Base-by-base conservation (phyloP, 2,888 invertebrate species). In the Pterostichus madidus region DNA sequence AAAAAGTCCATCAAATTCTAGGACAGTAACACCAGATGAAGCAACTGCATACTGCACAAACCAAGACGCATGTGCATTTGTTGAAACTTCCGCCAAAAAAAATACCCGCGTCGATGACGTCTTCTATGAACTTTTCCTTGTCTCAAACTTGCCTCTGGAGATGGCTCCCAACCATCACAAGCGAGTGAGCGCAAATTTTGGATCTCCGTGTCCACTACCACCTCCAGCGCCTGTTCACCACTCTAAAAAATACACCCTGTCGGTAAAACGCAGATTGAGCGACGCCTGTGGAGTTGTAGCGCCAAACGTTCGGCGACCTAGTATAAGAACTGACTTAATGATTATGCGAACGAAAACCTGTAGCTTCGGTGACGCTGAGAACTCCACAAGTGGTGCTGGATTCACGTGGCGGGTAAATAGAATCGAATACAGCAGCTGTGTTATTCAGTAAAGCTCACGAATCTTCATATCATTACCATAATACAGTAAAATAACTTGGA, bases 121-220 rank as follows among this genome's bases (percentile, higher is more conserved):
- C 13, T 97, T 97, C 90, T 94, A 95, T 89, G 95, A 96, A 86
- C 92, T 97, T 10, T 97, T 97, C 89, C 93, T 95, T 80, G 94
- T 96, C 71, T 96, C 96, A 35, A 95, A 96, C 88, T 90, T 97
- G 83, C 97, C 97, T 0, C 90, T 95, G 86, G 97, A 97, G 91
- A 97, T 97, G 97, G 96, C 96, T 17, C 96, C 96, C 0, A 96
- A 96, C 87, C 95, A 96, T 88, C 97, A 97, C 89, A 94, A 96
- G 87, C 93, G 95, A 83, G 95, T 97, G 59, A 94, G 93, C 86
- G 93, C 94, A 11, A 94, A 93, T 7, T 95, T 95, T 93, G 95
- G 94, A 5, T 94, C 95, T 81, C 95, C 95, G 0, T 95, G 95
- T 85, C 95, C 95, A 7, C 88, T 95, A 85, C 95, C 95, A 0